Evolutionary conservation across 2,888 invertebrate genomes (phyloP).

Genomic region (Nycteola revayana): DNA sequence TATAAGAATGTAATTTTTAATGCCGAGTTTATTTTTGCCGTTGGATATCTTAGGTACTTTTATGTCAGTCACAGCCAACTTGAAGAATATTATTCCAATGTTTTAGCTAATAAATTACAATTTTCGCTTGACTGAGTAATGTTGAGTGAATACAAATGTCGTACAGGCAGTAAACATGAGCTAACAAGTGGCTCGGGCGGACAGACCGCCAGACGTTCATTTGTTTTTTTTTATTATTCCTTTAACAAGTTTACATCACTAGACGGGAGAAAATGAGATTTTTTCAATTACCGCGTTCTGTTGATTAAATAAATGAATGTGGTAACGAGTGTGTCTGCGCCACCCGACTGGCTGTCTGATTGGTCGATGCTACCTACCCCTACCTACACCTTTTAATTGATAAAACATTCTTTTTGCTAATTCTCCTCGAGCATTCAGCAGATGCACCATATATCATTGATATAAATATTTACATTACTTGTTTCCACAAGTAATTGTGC

Average conservation of each 20-base stretch:
- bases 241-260: constrained; percentile 51
- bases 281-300: constrained; percentile 66
- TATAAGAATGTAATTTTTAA: no score
- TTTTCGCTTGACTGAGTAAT: constrained; percentile 22
- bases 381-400: constrained; percentile 45
- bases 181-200: constrained; percentile 24
- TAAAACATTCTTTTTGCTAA: constrained; percentile 48
- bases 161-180: constrained; percentile 17
- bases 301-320: constrained; percentile 54
- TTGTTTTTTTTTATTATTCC: constrained; percentile 40
- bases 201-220: constrained; percentile 32
- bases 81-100: constrained; percentile 1
- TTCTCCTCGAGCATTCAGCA: constrained; percentile 14
- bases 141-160: constrained; percentile 17
- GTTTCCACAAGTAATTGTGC: constrained; percentile 16
- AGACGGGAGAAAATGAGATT: constrained; percentile 59
- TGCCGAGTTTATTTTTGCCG: constrained; percentile 5
- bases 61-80: no score
- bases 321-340: constrained; percentile 32
- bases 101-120: constrained; percentile 19
- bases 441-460: constrained; percentile 20
- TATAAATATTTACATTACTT: constrained; percentile 3
- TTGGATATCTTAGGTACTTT: no score
- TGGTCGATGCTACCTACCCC: constrained; percentile 31
- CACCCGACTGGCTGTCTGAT: constrained; percentile 16